Evolutionary conservation across 2,113 vertebrate species (phyloP).

Genomic region (Dromiciops gliroides): DNA sequence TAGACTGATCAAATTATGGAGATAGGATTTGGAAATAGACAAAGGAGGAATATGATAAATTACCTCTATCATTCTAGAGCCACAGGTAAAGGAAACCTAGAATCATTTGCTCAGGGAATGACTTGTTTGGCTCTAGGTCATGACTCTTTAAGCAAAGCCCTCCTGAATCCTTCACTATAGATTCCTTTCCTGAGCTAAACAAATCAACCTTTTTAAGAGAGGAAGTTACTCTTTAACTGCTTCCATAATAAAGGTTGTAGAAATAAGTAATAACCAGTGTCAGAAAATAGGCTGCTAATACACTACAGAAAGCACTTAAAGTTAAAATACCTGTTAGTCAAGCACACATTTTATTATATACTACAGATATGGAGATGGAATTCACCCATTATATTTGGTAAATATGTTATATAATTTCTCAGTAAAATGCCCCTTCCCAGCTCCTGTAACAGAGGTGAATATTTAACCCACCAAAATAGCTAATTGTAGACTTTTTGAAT

Average conservation of each 20-base stretch:
- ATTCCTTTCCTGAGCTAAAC: constrained; percentile 77
- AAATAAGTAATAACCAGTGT: constrained; percentile 80
- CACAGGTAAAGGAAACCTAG: constrained; percentile 20
- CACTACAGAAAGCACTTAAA: constrained; percentile 71
- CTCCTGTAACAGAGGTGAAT: constrained; percentile 47
- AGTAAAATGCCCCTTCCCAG: background rate
- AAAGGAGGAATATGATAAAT: constrained; percentile 46
- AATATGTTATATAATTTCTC: constrained; percentile 70
- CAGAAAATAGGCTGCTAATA: constrained; percentile 77
- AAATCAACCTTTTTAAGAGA: constrained; percentile 83
- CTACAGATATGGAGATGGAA: constrained; percentile 63
- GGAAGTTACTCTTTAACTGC: constrained; percentile 81
- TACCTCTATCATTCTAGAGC: background rate
- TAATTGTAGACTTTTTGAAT: constrained; percentile 27
- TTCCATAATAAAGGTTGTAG: constrained; percentile 80
- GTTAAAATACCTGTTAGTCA: constrained; percentile 73
- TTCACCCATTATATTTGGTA: constrained; percentile 61
- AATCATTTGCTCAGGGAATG: constrained; percentile 40
- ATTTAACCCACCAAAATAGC: constrained; percentile 60
- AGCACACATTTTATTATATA: constrained; percentile 77
- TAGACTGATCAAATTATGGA: constrained; percentile 28
- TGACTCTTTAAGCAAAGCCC: constrained; percentile 77
- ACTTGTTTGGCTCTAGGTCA: constrained; percentile 55
- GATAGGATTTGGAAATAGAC: constrained; percentile 15
- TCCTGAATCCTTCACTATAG: constrained; percentile 71